Percentiles rank a stretch among this genome's conserved stretches.
These are phyloP conservation scores for Sylvietta virens DNA, from an alignment of 2,113 vertebrate species.

Conservation along the genomic window DNA sequence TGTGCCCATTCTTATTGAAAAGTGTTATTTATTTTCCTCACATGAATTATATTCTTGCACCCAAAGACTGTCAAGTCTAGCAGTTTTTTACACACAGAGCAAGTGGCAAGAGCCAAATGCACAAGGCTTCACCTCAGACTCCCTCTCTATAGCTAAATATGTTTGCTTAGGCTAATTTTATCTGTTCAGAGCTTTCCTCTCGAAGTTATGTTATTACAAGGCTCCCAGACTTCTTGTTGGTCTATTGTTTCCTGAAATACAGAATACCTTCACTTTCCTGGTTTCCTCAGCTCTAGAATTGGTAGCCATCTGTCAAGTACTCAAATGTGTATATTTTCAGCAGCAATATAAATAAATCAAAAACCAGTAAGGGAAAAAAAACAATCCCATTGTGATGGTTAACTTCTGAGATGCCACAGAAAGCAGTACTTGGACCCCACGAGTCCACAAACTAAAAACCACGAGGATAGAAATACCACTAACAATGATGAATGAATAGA, in stretches of 20 bases:
- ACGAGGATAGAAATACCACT: neutral
- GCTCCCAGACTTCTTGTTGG: neutral
- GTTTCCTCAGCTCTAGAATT: neutral
- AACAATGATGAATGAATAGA: neutral
- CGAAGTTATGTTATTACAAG: neutral
- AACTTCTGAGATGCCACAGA: neutral
- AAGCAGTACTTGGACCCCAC: neutral
- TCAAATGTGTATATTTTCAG: neutral
- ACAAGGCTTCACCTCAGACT: neutral
- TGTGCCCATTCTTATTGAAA: neutral
- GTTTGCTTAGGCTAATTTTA: neutral
- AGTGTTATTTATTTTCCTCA: neutral
- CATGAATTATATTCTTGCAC: neutral
- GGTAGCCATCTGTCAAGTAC: neutral
- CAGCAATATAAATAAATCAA: neutral
- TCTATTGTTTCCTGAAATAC: neutral
- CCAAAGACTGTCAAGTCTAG: neutral
- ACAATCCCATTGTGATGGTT: neutral
- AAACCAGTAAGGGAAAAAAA: neutral
- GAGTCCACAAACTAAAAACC: neutral
- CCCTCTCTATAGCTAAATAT: neutral
- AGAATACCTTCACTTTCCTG: neutral
- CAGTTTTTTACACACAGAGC: neutral
- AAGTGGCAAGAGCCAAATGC: neutral
- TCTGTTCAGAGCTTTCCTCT: neutral